Base-by-base conservation (phyloP, 2,888 invertebrate genomes). In the Rapana venosa region DNA sequence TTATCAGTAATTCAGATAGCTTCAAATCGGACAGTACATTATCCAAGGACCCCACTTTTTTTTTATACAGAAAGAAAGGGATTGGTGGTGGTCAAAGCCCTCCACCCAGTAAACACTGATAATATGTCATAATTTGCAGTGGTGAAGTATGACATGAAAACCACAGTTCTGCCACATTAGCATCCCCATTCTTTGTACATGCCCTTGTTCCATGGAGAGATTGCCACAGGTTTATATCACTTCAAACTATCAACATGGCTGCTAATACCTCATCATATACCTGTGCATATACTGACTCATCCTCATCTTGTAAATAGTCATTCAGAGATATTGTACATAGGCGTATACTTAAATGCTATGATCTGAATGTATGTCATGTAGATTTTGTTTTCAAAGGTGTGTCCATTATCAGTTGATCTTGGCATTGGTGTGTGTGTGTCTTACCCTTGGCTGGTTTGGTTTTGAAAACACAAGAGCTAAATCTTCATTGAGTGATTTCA, bases 301-400 rank as follows among this genome's bases (percentile, higher is more conserved):
- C 86, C 61, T 86, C 86, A 61, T 35, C 66, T n/a, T 85, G 84
- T 85, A 85, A 85, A 85, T 85, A 58, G n/a, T 85, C 84, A 56
- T 85, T 20, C 13, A 20, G 79, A 58, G 13, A 58, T 35, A 47
- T 15, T 85, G 84, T 85, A 85, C 58, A 85, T 85, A 85, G 30
- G 5, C 35, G 30, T 30, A 2, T 56, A 85, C 58, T 85, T 30
- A 58, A 85, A 85, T 20, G 30, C 58, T 58, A 26, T 20, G 86
- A 86, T 86, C 86, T 66, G 86, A 58, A 32, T 86, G 66, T 66
- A 66, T 86, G 20, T 35, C 32, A 81, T 35, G 30, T 61, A 58
- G 8, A 30, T 56, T 83, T 26, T 83, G 36, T 83, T 83, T 47
- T 83, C 26, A 83, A 47, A 58, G 30, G 58, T 58, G 58, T 85